phyloP scores from a whole-genome alignment of 2,113 vertebrate species.

The Paralichthys olivaceus region DNA sequence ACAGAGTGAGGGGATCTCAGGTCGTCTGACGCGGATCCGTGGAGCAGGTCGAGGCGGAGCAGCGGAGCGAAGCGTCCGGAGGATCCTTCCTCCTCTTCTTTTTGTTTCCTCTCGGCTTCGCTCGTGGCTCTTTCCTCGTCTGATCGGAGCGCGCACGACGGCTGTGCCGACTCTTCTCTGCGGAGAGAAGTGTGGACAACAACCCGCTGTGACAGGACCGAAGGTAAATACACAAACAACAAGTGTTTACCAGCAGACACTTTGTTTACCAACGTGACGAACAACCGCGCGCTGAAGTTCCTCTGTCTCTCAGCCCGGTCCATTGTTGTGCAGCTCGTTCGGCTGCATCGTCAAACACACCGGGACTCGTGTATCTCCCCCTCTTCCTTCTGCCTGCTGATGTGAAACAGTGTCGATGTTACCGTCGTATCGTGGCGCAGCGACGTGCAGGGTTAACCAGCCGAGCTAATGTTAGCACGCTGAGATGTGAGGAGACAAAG shows the following conservation, averaged over 20 bases:
- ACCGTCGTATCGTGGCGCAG: constrained; percentile 39
- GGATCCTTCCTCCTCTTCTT: constrained; percentile 16
- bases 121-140: constrained; percentile 43
- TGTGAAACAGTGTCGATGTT: constrained; percentile 17
- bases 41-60: constrained; percentile 11
- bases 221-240: constrained; percentile 51
- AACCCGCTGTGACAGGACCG: constrained; percentile 59
- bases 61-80: constrained; percentile 36
- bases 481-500: constrained; percentile 11
- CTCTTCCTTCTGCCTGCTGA: background rate
- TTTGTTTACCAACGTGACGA: constrained; percentile 49
- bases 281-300: background rate
- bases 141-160: constrained; percentile 47
- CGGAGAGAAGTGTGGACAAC: constrained; percentile 64
- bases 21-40: constrained; percentile 7
- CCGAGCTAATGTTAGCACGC: constrained; percentile 48
- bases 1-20: constrained; percentile 47
- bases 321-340: background rate
- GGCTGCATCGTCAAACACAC: background rate
- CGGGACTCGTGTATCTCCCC: too few relatives aligned
- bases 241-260: background rate
- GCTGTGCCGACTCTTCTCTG: constrained; percentile 52
- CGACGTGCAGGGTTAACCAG: constrained; percentile 35
- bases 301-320: background rate
- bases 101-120: constrained; percentile 17